Conservation (phyloP, 2,113 vertebrate genomes). For the Illadopsis cleaveri region DNA sequence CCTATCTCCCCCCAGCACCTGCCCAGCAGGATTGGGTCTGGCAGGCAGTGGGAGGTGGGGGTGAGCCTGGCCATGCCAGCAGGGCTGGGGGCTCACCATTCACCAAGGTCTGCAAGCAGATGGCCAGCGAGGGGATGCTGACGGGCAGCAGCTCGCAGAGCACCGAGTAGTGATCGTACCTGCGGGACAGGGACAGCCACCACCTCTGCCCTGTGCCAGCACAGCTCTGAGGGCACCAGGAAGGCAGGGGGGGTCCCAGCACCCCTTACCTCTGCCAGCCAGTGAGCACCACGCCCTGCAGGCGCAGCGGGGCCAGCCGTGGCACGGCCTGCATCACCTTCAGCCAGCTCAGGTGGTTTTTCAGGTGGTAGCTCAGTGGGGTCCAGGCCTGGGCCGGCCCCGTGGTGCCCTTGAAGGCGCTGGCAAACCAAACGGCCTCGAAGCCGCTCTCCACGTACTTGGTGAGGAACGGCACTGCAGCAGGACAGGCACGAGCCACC, state of each 20-base stretch:
- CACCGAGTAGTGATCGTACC: constrained; percentile 78
- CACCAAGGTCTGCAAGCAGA: constrained; percentile 70
- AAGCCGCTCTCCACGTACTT: constrained; percentile 77
- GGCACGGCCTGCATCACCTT: constrained; percentile 66
- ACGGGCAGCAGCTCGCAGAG: constrained; percentile 81
- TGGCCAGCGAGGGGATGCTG: constrained; percentile 74
- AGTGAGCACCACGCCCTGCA: constrained; percentile 73
- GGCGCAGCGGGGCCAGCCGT: constrained; percentile 49
- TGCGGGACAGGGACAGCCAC: not conserved
- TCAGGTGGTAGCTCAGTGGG: constrained; percentile 69
- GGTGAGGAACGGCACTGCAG: constrained; percentile 57
- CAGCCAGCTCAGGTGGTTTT: constrained; percentile 79
- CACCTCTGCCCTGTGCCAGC: fast-evolving
- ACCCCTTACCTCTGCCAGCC: constrained; percentile 81
- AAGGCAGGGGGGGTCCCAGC: fast-evolving
- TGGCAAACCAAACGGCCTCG: constrained; percentile 75
- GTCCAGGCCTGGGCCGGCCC: constrained; percentile 67
- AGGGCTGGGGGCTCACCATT: constrained; percentile 60
- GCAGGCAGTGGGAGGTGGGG: not conserved
- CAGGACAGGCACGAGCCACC: fast-evolving
- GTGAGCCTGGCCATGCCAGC: not conserved
- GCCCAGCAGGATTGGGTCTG: not conserved
- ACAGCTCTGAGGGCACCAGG: fast-evolving
- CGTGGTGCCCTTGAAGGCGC: constrained; percentile 81
- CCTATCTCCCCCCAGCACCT: not conserved